These are phyloP conservation scores for Troglohyphantes excavatus DNA, from an alignment of 2,888 invertebrate species.

Conservation along the genomic window DNA sequence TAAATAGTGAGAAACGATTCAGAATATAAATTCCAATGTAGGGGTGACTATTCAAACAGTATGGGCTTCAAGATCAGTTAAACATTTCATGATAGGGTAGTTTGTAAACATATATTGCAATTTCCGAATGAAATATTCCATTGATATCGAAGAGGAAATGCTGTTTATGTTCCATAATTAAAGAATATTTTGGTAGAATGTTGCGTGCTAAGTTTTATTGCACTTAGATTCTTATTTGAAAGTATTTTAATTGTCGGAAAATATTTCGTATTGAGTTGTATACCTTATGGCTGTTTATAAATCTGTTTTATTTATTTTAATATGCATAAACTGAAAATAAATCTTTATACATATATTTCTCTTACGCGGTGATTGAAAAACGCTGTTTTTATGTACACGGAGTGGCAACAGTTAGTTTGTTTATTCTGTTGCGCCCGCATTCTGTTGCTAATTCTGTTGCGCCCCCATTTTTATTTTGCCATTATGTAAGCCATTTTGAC, in stretches of 20 bases:
- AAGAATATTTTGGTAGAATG: background rate
- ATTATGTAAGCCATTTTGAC: no score
- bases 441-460: no score
- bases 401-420: no score
- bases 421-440: no score
- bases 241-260: background rate
- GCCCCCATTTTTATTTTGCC: no score
- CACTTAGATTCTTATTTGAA: background rate
- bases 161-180: conserved; percentile 9
- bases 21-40: conserved; percentile 13
- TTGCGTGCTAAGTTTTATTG: background rate
- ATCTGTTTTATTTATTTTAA: no score
- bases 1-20: conserved; percentile 20
- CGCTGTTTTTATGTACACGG: no score
- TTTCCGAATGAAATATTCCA: background rate
- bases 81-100: background rate
- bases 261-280: background rate
- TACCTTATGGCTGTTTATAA: no score
- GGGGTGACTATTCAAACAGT: conserved; percentile 24
- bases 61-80: background rate
- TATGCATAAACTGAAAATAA: no score
- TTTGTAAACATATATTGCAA: background rate
- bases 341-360: no score
- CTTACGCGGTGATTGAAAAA: no score
- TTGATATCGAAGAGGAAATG: background rate